phyloP scores from a whole-genome alignment of 2,888 invertebrate genomes.

The Spilarctia lutea region DNA sequence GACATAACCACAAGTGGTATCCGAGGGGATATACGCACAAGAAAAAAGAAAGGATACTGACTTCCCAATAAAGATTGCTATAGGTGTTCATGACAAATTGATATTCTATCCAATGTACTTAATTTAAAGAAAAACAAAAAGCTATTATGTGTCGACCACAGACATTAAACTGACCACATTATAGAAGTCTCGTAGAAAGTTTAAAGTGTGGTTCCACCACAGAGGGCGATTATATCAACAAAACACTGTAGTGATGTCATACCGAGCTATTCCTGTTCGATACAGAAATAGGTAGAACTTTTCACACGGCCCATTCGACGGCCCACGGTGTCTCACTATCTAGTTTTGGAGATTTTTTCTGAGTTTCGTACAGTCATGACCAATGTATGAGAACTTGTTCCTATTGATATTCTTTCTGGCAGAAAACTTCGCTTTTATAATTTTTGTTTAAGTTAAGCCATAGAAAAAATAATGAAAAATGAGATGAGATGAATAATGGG shows the following conservation, averaged over 20 bases:
- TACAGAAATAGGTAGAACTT: slow-evolving; percentile 68
- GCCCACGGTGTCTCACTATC: slow-evolving; percentile 42
- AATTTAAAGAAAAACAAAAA: not conserved
- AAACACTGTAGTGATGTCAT: slow-evolving; percentile 58
- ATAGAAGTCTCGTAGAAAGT: slow-evolving; percentile 20
- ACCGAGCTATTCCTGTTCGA: slow-evolving; percentile 62
- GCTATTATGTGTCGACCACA: not conserved
- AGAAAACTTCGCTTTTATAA: no score
- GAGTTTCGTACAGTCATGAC: slow-evolving; percentile 29
- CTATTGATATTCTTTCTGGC: not conserved
- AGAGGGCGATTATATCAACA: slow-evolving; percentile 56
- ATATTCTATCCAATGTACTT: not conserved
- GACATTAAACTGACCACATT: not conserved
- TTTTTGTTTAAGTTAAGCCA: not conserved
- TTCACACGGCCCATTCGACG: slow-evolving; percentile 56
- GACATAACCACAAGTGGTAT: no score
- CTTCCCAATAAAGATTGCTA: no score
- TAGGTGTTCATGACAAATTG: no score
- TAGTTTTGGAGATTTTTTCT: slow-evolving; percentile 19
- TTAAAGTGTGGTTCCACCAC: slow-evolving; percentile 35
- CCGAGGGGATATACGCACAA: no score
- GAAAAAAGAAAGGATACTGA: no score
- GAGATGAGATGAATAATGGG: no score
- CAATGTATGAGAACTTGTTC: not conserved
- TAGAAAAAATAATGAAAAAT: no score